A percentile compares a stretch with the other conserved stretches of the same genome.
These are phyloP conservation scores for Nomada ruficornis DNA, from an alignment of 2,888 invertebrate genomes.

Conservation along the genomic window DNA sequence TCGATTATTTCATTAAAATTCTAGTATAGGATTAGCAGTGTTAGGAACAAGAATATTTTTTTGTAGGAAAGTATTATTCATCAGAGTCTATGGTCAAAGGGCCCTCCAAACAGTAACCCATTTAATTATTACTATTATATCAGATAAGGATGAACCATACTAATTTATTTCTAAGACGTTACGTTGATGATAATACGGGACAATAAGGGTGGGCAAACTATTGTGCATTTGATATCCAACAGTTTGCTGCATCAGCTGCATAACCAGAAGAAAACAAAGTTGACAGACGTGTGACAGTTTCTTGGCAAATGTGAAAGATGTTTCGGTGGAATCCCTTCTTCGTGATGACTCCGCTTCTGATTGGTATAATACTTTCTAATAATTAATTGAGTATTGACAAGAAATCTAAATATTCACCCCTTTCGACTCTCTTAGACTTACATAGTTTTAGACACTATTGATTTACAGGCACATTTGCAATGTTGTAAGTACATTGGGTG, in stretches of 20 bases:
- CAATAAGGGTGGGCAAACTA: slow-evolving; percentile 80
- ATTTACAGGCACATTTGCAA: slow-evolving; percentile 80
- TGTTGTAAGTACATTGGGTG: slow-evolving; percentile 83
- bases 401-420: slow-evolving; percentile 73
- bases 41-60: background rate
- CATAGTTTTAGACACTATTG: slow-evolving; percentile 73
- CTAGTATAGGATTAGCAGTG: background rate
- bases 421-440: slow-evolving; percentile 69
- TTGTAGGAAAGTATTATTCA: slow-evolving; percentile 11
- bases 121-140: slow-evolving; percentile 63
- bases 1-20: slow-evolving; percentile 4
- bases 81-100: slow-evolving; percentile 26
- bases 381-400: slow-evolving; percentile 75
- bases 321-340: slow-evolving; percentile 79
- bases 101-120: slow-evolving; percentile 75
- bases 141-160: slow-evolving; percentile 71
- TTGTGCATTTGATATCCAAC: slow-evolving; percentile 84
- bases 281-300: slow-evolving; percentile 77
- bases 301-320: slow-evolving; percentile 77
- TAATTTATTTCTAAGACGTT: slow-evolving; percentile 76
- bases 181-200: slow-evolving; percentile 68
- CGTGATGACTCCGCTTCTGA: slow-evolving; percentile 81
- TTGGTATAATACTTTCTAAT: slow-evolving; percentile 81
- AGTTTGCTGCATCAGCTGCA: slow-evolving; percentile 82
- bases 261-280: slow-evolving; percentile 78